A percentile compares a stretch with the other conserved stretches of the same genome.
phyloP scores from a whole-genome alignment of 2,113 vertebrate genomes.

The Apteryx owenii region DNA sequence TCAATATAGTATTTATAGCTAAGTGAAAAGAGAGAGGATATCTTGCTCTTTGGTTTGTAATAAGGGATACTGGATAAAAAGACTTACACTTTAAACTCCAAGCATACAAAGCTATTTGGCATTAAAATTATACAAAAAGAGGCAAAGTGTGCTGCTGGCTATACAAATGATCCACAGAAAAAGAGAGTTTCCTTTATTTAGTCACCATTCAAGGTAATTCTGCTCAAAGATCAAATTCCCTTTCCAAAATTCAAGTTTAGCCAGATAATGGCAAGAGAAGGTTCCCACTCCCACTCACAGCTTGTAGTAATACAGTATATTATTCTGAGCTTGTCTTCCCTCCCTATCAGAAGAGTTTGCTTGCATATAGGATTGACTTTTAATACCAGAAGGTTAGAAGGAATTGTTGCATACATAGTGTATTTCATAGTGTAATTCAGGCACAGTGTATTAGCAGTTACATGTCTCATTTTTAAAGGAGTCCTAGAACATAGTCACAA shows the following conservation, averaged over 20 bases:
- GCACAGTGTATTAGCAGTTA: background rate
- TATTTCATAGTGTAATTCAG: accelerated
- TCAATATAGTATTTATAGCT: conserved; percentile 10
- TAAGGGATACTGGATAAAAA: background rate
- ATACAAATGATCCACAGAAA: background rate
- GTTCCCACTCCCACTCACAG: background rate
- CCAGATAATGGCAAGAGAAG: background rate
- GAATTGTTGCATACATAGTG: accelerated
- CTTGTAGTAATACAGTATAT: background rate
- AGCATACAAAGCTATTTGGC: background rate
- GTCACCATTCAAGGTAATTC: background rate
- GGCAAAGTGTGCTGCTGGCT: background rate
- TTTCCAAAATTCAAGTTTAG: background rate
- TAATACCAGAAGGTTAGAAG: background rate
- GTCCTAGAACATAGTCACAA: background rate
- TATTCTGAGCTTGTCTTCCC: background rate
- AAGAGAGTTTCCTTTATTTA: background rate
- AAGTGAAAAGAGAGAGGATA: background rate
- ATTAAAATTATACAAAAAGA: background rate
- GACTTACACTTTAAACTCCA: background rate
- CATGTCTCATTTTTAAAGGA: background rate
- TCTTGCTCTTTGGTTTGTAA: background rate
- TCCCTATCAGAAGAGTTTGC: background rate
- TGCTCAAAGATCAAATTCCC: conserved; percentile 23
- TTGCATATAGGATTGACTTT: background rate